Conservation (phyloP, 2,113 vertebrate genomes). For the Phalacrocorax carbo region DNA sequence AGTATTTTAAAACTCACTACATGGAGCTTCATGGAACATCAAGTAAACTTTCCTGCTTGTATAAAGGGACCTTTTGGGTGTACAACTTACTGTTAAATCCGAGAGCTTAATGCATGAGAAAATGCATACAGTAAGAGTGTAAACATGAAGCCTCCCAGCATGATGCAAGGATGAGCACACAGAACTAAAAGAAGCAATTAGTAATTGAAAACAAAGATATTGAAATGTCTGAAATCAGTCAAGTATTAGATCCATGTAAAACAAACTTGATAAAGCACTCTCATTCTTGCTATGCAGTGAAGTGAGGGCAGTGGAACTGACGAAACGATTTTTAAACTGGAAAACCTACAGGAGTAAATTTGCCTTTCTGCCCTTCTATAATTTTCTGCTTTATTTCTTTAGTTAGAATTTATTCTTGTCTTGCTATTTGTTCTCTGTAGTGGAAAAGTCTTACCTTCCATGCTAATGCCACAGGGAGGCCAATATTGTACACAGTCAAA, state of each 20-base stretch:
- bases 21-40: not conserved
- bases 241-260: not conserved
- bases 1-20: not conserved
- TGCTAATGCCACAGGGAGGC: not conserved
- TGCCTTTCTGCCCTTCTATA: not conserved
- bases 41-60: not conserved
- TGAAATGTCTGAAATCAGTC: not conserved
- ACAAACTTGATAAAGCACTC: not conserved
- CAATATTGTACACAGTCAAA: rapidly evolving
- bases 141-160: not conserved
- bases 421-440: not conserved
- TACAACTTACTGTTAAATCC: not conserved
- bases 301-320: not conserved
- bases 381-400: not conserved
- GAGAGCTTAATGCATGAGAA: not conserved
- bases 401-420: not conserved
- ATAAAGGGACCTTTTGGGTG: not conserved
- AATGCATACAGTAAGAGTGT: rapidly evolving
- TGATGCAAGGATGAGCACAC: not conserved
- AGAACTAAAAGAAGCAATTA: not conserved
- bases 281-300: not conserved
- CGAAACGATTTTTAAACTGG: not conserved
- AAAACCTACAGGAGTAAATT: not conserved
- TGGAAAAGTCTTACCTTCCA: not conserved
- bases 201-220: not conserved